phyloP scores from a whole-genome alignment of 1,140 invertebrate species.

The Lucilia cuprina region DNA sequence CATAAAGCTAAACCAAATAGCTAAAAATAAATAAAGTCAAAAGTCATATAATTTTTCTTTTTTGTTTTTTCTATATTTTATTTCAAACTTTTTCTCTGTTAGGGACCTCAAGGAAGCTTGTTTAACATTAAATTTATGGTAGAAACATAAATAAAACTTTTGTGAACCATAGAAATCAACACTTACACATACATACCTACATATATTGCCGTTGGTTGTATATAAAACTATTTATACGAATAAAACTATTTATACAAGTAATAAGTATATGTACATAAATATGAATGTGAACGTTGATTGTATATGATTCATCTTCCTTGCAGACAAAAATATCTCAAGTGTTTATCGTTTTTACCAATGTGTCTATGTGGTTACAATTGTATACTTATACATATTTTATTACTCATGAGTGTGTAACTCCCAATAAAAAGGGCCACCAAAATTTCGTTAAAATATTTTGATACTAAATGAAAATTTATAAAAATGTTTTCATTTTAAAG shows the following conservation, averaged over 20 bases:
- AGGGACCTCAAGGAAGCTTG: not conserved
- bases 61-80: not conserved
- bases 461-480: no score
- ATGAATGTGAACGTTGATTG: not conserved
- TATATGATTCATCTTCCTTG: not conserved
- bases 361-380: not conserved
- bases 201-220: not conserved
- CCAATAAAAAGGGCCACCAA: not conserved
- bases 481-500: no score
- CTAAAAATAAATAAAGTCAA: not conserved
- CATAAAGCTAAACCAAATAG: not conserved
- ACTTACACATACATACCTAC: no score
- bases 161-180: not conserved
- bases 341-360: not conserved
- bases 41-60: not conserved
- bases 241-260: no score
- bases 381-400: not conserved
- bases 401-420: not conserved
- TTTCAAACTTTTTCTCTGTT: not conserved
- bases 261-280: not conserved
- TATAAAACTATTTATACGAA: no score
- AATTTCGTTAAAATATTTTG: not conserved
- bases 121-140: not conserved
- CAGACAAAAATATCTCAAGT: not conserved
- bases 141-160: not conserved